Evolutionary conservation across 2,113 vertebrate genomes (phyloP).

Genomic region (Elephas maximus): DNA sequence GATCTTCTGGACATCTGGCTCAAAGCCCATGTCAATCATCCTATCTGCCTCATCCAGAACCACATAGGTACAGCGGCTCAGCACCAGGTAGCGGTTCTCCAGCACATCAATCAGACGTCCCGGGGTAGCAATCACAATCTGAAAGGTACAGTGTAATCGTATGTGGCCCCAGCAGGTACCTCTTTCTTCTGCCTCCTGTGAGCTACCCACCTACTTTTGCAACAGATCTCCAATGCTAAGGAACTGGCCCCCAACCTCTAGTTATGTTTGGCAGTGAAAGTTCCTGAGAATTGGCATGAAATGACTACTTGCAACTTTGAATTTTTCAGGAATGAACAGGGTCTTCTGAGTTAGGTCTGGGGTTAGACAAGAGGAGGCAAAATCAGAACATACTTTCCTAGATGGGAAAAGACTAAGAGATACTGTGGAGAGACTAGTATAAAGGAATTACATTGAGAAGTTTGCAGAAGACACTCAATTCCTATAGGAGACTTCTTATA

Average conservation of each 20-base stretch:
- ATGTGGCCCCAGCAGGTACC: rapidly evolving
- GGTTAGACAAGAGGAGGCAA: not conserved
- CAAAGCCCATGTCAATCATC: conserved; percentile 99
- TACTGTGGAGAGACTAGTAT: not conserved
- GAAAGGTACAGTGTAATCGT: not conserved
- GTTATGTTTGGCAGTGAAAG: not conserved
- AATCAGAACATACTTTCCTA: conserved; percentile 39
- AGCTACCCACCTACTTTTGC: not conserved
- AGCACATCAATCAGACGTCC: conserved; percentile 98
- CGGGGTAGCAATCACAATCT: conserved; percentile 98
- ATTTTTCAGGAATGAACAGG: conserved; percentile 15
- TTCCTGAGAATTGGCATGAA: conserved; percentile 32
- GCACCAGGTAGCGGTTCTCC: conserved; percentile 97
- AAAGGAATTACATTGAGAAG: not conserved
- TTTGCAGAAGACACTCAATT: not conserved
- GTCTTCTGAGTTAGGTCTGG: not conserved
- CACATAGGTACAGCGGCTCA: conserved; percentile 98
- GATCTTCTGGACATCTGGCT: conserved; percentile 98
- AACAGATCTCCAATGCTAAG: conserved; percentile 11
- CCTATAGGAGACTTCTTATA: not conserved
- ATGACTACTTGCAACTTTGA: not conserved
- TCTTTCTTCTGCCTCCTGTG: not conserved
- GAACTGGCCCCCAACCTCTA: not conserved
- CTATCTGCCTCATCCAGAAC: conserved; percentile 98
- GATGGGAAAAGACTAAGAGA: not conserved